Evolutionary conservation across 2,888 invertebrate genomes (phyloP), one percentile per base, ranked within the genome.

Genomic region (Euspilapteryx auroguttella): DNA sequence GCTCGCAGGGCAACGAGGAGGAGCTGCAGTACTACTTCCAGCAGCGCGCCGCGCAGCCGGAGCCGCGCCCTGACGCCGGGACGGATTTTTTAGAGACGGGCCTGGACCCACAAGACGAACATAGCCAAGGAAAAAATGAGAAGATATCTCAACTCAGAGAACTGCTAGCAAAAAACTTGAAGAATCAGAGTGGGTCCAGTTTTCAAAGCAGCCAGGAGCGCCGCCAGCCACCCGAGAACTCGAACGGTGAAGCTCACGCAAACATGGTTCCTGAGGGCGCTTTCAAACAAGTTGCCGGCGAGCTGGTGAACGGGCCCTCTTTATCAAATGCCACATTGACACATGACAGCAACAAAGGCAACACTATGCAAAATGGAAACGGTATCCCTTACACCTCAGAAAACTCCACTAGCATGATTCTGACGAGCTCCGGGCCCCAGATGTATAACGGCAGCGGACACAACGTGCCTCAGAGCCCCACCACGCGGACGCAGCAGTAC

Each of bases 1-100:
- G 86, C 36, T 87, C 89, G 49, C 88, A 87, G 46, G 88, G 87
- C 49, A 90, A 91, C 56, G 89, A 89, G 49, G 89, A 89, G 50
- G 91, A 91, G 63, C 64, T 92, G 43, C 77, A 89, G 55, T 87
- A 89, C 64, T 91, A 90, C 66, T 90, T 90, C 61, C 86, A 82
- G 37, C 82, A 82, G 29, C 50, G 55, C 25, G 54, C 56, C 29
- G 54, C 57, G 38, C 61, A 63, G 45, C 52, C 56, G 42, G 49
- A 43, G 41, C 31, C 38, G 11, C 41, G 43, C 21, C 30, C 38
- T 28, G 41, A 43, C 14, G 34, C 27, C 36, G 28, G 38, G 34
- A 32, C 33, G 38, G 14, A 58, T 65, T 68, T 69, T 64, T 65
- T 69, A 61, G 65, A 65, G 41, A 34, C 57, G 42, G 47, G 55